Conservation (phyloP, 2,113 vertebrate species). For the Eira barbara region DNA sequence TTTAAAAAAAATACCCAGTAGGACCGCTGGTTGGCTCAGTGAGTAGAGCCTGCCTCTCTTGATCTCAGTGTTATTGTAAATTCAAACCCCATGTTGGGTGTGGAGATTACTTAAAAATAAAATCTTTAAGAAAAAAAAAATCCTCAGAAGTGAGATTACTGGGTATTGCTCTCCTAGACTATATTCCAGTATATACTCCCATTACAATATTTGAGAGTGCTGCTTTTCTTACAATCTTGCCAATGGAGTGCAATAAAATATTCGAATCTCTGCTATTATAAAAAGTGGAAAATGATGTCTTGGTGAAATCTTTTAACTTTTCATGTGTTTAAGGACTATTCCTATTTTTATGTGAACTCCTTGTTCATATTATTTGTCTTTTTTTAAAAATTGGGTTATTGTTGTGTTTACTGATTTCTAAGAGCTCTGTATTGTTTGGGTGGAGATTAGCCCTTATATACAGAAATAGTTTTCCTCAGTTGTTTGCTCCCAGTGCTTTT, state of each 20-base stretch:
- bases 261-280: background rate
- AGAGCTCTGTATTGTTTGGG: background rate
- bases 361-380: background rate
- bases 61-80: background rate
- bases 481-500: background rate
- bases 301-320: background rate
- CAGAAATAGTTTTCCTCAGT: background rate
- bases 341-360: slow-evolving; percentile 3
- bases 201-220: background rate
- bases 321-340: background rate
- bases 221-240: background rate
- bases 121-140: background rate
- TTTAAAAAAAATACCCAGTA: background rate
- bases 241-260: background rate
- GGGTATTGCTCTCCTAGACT: background rate
- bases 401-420: background rate
- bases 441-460: background rate
- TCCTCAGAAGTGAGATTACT: background rate
- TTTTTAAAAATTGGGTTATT: background rate
- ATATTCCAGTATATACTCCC: background rate
- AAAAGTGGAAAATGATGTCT: background rate
- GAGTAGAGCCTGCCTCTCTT: background rate
- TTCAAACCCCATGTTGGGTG: background rate
- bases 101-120: background rate
- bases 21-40: background rate